Conservation (phyloP, 2,797 vertebrate genomes). For the Thaleichthys pacificus region DNA sequence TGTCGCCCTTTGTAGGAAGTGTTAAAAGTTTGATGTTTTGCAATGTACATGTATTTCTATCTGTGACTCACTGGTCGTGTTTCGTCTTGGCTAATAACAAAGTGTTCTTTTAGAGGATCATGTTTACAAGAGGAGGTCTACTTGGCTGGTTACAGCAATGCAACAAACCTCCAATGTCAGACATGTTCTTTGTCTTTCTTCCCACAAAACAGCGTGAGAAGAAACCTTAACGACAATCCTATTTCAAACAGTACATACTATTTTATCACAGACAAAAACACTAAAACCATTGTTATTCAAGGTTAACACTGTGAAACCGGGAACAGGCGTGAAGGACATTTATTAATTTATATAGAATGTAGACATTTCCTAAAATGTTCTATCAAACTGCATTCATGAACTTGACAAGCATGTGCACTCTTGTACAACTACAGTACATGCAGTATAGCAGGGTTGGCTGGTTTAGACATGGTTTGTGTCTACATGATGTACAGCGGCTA, state of each 20-base stretch:
- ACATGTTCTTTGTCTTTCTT: no score
- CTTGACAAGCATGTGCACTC: not conserved
- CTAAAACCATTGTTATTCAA: not conserved
- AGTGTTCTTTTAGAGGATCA: conserved; percentile 5
- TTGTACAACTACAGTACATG: not conserved
- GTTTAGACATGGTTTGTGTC: not conserved
- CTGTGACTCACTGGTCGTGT: conserved; percentile 17
- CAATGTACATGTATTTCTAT: conserved; percentile 26
- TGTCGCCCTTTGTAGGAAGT: not conserved
- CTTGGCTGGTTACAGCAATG: not conserved
- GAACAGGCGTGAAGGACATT: not conserved
- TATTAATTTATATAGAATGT: not conserved
- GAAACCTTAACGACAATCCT: no score
- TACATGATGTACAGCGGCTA: not conserved
- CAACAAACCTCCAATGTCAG: no score
- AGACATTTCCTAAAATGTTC: not conserved
- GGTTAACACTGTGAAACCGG: not conserved
- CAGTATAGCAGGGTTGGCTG: not conserved
- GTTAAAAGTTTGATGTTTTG: not conserved
- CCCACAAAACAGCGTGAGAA: no score
- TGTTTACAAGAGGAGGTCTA: not conserved
- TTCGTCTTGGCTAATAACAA: conserved; percentile 18
- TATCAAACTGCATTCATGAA: not conserved
- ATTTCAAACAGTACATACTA: not conserved
- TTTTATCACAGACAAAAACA: not conserved